Evolutionary conservation across 1,140 invertebrate genomes (phyloP).

Genomic region (Pogonomyrmex barbatus): DNA sequence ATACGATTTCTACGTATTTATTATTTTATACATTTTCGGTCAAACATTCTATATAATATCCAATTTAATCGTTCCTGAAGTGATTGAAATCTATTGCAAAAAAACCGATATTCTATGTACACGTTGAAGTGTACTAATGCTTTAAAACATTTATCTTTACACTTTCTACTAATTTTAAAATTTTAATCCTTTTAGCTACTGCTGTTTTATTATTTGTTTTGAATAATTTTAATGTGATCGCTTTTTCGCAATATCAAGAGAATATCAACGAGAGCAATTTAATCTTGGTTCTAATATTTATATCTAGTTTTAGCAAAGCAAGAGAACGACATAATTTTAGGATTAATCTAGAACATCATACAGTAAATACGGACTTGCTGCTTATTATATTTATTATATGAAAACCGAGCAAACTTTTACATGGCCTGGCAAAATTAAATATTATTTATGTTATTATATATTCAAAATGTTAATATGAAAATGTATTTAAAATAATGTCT

Average conservation of each 20-base stretch:
- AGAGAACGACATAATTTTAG: constrained; percentile 18
- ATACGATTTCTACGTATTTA: too few relatives aligned
- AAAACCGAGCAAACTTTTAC: constrained; percentile 20
- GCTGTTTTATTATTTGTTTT: neutral
- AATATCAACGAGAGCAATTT: neutral
- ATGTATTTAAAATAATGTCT: constrained; percentile 1
- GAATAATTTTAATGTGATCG: neutral
- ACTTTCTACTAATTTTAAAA: neutral
- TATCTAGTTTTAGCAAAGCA: neutral
- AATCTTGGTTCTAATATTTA: constrained; percentile 11
- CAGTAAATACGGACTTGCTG: constrained; percentile 13
- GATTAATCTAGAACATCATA: constrained; percentile 18
- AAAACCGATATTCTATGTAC: too few relatives aligned
- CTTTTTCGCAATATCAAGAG: neutral
- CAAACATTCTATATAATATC: too few relatives aligned
- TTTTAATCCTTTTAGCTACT: neutral
- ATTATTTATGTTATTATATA: neutral
- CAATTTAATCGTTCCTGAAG: too few relatives aligned
- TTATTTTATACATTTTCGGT: too few relatives aligned
- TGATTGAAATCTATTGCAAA: too few relatives aligned
- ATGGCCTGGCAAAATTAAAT: constrained; percentile 9
- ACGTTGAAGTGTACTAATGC: too few relatives aligned
- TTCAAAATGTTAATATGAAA: neutral
- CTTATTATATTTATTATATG: constrained; percentile 7
- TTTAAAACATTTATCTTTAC: too few relatives aligned